A percentile compares a stretch with the other conserved stretches of the same genome.
These are phyloP conservation scores for Lingula anatina DNA, from an alignment of 2,888 invertebrate genomes.

Conservation along the genomic window DNA sequence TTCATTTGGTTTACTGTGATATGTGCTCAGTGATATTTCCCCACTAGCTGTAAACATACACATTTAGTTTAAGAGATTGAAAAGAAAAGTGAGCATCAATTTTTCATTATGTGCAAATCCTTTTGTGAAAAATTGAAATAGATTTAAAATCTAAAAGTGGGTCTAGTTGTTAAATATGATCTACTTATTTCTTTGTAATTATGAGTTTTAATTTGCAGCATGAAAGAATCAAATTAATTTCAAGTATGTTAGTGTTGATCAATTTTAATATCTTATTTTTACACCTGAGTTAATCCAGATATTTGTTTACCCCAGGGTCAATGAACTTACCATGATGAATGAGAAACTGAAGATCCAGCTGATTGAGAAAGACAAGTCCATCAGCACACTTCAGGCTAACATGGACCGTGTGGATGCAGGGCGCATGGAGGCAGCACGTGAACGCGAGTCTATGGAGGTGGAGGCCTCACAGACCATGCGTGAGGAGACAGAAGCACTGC, in stretches of 20 bases:
- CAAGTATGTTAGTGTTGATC: not conserved
- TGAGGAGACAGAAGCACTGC: constrained; percentile 77
- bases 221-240: not conserved
- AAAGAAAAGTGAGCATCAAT: too few species aligned
- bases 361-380: constrained; percentile 50
- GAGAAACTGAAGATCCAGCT: constrained; percentile 48
- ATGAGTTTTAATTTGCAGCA: too few species aligned
- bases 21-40: too few species aligned
- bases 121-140: too few species aligned
- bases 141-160: too few species aligned
- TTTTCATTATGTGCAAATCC: too few species aligned
- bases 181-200: too few species aligned
- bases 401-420: constrained; percentile 33
- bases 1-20: not conserved
- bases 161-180: too few species aligned
- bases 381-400: constrained; percentile 40
- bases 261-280: not conserved
- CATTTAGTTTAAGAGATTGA: too few species aligned
- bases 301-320: too few species aligned
- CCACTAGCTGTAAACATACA: too few species aligned
- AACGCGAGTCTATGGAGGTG: constrained; percentile 13
- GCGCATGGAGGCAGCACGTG: constrained; percentile 13
- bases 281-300: too few species aligned
- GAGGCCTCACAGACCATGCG: constrained; percentile 48
- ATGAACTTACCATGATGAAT: constrained; percentile 47